These are phyloP conservation scores for Scaptomyza cyrtandrae DNA, from an alignment of 2,888 invertebrate species.

Conservation along the genomic window DNA sequence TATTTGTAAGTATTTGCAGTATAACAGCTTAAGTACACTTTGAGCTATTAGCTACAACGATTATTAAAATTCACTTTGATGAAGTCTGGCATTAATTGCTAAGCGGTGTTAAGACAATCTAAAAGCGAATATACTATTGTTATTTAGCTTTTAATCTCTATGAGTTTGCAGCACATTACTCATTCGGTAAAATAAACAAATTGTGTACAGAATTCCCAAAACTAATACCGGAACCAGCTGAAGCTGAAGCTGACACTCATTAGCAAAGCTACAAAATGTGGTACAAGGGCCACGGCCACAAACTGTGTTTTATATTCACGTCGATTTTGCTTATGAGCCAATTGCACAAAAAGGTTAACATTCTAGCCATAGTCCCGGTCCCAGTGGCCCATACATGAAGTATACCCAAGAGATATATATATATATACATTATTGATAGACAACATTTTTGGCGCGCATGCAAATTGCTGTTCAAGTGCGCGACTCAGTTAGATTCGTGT, in stretches of 20 bases:
- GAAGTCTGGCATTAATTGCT: background rate
- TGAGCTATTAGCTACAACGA: background rate
- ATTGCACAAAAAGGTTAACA: constrained; percentile 57
- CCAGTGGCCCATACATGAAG: constrained; percentile 5
- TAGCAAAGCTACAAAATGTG: constrained; percentile 41
- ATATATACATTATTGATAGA: constrained; percentile 8
- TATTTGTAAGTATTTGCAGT: too few relatives aligned
- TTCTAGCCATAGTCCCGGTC: constrained; percentile 19
- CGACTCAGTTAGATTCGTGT: constrained; percentile 15
- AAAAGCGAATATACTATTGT: constrained; percentile 1
- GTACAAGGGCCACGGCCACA: constrained; percentile 32
- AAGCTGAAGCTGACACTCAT: constrained; percentile 49
- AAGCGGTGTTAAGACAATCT: background rate
- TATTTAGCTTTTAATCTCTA: constrained; percentile 31
- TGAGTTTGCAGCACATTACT: constrained; percentile 33
- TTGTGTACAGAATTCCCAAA: constrained; percentile 24
- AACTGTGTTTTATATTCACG: constrained; percentile 34
- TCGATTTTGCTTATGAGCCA: constrained; percentile 19
- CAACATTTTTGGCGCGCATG: constrained; percentile 30
- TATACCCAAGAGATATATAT: constrained; percentile 3
- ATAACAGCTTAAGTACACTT: too few relatives aligned
- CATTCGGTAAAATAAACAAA: constrained; percentile 22
- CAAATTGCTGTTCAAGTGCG: constrained; percentile 35
- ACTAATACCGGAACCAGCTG: constrained; percentile 10
- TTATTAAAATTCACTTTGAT: background rate